phyloP scores from a whole-genome alignment of 2,888 invertebrate genomes.

The Coremacera marginata region DNA sequence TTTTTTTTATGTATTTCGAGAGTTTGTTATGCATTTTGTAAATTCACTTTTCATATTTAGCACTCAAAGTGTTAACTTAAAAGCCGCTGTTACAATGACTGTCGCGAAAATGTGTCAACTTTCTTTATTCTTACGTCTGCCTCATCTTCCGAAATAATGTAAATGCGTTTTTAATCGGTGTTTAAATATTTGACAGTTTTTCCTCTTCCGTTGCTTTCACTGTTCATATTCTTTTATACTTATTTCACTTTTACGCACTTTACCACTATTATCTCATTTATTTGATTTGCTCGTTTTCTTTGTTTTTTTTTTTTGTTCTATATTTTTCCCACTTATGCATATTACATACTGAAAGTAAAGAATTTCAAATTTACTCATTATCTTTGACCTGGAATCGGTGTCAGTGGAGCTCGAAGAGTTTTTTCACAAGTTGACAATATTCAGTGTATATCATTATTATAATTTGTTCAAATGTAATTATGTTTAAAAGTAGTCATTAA shows the following conservation, averaged over 20 bases:
- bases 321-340: background rate
- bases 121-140: no score
- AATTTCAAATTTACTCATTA: no score
- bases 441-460: background rate
- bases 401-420: background rate
- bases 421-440: background rate
- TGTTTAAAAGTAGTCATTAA: no score
- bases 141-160: background rate
- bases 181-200: conserved; percentile 17
- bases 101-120: no score
- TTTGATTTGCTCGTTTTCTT: background rate
- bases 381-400: background rate
- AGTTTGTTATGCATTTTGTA: no score
- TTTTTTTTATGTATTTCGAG: no score
- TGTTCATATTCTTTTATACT: background rate
- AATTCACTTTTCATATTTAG: no score
- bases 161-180: conserved; percentile 26
- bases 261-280: no score
- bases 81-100: no score
- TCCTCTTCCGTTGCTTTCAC: background rate
- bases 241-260: background rate
- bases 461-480: background rate
- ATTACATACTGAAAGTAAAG: no score
- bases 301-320: background rate
- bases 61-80: no score